Evolutionary conservation across 2,797 vertebrate genomes (phyloP), one percentile per base, ranked within the genome.

Genomic region (Oryzias dopingdopingensis): DNA sequence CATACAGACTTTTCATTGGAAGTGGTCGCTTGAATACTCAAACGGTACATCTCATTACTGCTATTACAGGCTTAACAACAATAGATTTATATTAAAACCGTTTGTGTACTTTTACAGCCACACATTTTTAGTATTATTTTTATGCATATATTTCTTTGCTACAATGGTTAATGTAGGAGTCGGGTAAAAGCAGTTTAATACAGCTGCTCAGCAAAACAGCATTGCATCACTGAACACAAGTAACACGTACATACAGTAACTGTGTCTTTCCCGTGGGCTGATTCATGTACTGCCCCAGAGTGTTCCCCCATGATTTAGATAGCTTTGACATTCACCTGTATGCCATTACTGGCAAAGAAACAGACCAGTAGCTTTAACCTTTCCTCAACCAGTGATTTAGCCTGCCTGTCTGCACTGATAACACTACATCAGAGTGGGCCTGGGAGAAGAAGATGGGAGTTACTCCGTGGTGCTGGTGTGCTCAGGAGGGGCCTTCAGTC

Each of bases 311-410:
- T 83, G 80, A 87, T 81, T 78, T 76, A 52, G 57, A 42, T 60
- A 53, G 67, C 76, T 82, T 66, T 88, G 85, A 85, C 86, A 86
- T 85, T 89, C 82, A 87, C 86, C 85, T 69, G 59, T 60, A 68
- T 74, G 73, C 74, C 72, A 76, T 85, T 54, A 32, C 3, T 42
- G 59, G 70, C 61, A 37, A 66, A 68, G 77, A 70, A 87, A 73
- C 82, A 84, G 71, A 77, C 76, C 81, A 60, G 82, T 67, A 54
- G 68, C 74, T 75, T 55, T 86, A 86, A 89, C 85, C 88, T 89
- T 91, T 87, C 77, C 78, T 84, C 77, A 78, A 82, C 79, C 62
- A 60, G 61, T 81, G 80, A 86, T 87, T 88, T 87, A 85, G 77
- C 74, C 66, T 55, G 83, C 79, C 74, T 88, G 87, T 82, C 78